phyloP scores from a whole-genome alignment of 2,113 vertebrate species.

The Neodon shergylaensis region DNA sequence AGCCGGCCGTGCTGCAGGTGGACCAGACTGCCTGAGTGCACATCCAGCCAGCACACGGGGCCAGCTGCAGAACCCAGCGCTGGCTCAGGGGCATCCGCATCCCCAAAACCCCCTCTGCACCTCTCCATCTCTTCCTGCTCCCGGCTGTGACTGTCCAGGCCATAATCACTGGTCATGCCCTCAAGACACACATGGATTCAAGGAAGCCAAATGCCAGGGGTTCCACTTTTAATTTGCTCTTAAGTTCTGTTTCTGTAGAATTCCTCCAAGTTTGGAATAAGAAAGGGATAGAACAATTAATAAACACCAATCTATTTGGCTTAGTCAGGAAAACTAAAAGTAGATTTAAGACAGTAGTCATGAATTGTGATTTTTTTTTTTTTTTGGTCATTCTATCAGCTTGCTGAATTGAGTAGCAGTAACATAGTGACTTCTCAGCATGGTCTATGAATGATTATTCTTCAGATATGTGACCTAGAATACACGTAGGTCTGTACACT shows the following conservation, averaged over 20 bases:
- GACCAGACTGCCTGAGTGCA: slow-evolving; percentile 77
- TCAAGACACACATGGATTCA: not conserved
- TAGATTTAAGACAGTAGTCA: not conserved
- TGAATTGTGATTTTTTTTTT: not conserved
- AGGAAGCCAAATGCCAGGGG: not conserved
- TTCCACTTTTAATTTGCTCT: not conserved
- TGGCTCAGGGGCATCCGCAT: not conserved
- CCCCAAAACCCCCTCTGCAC: not conserved
- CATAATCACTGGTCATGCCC: not conserved
- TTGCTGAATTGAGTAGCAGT: slow-evolving; percentile 55
- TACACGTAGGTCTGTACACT: not conserved
- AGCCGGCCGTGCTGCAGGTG: slow-evolving; percentile 84
- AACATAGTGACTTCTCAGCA: not conserved
- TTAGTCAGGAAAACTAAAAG: slow-evolving; percentile 64
- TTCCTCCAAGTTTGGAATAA: slow-evolving; percentile 24
- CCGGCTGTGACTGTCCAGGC: slow-evolving; percentile 17
- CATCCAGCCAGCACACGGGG: accelerated
- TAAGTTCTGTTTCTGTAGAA: slow-evolving; percentile 7
- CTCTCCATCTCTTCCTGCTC: accelerated
- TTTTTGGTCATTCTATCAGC: slow-evolving; percentile 24
- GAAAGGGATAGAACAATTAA: slow-evolving; percentile 16
- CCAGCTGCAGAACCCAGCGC: accelerated
- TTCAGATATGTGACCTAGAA: slow-evolving; percentile 15
- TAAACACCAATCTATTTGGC: slow-evolving; percentile 31
- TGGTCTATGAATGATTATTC: slow-evolving; percentile 39